A percentile compares a stretch with the other conserved stretches of the same genome.
These are phyloP conservation scores for Synergus umbraculus DNA, from an alignment of 2,888 invertebrate genomes.

Conservation along the genomic window DNA sequence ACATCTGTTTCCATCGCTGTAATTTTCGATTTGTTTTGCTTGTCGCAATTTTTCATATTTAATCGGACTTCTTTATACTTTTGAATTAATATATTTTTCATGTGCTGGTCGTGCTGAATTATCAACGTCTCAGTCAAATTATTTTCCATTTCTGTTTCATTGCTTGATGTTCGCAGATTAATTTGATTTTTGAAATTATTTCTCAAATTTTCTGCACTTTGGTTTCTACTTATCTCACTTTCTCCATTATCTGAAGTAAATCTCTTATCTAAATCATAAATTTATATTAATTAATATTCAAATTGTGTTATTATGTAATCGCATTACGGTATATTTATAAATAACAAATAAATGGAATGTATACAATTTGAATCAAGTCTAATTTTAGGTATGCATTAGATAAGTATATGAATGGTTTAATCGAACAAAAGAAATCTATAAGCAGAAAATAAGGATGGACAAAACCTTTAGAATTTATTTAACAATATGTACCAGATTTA, in stretches of 20 bases:
- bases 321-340: too few relatives aligned
- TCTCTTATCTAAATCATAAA: constrained; percentile 71
- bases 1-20: constrained; percentile 74
- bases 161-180: constrained; percentile 77
- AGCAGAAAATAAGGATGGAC: too few relatives aligned
- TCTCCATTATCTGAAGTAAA: constrained; percentile 75
- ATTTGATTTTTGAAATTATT: constrained; percentile 80
- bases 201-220: constrained; percentile 81
- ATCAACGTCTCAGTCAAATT: constrained; percentile 82
- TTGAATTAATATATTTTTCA: constrained; percentile 89
- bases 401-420: too few relatives aligned
- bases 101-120: constrained; percentile 86
- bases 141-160: constrained; percentile 61
- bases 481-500: too few relatives aligned
- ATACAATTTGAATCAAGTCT: too few relatives aligned
- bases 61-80: constrained; percentile 83
- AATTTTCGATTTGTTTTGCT: constrained; percentile 79
- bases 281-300: neutral
- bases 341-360: neutral
- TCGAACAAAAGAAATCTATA: too few relatives aligned
- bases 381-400: too few relatives aligned
- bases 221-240: constrained; percentile 81
- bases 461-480: too few relatives aligned
- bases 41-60: constrained; percentile 77
- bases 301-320: neutral